Base-by-base conservation (phyloP, 2,797 vertebrate genomes). In the Uromys caudimaculatus region DNA sequence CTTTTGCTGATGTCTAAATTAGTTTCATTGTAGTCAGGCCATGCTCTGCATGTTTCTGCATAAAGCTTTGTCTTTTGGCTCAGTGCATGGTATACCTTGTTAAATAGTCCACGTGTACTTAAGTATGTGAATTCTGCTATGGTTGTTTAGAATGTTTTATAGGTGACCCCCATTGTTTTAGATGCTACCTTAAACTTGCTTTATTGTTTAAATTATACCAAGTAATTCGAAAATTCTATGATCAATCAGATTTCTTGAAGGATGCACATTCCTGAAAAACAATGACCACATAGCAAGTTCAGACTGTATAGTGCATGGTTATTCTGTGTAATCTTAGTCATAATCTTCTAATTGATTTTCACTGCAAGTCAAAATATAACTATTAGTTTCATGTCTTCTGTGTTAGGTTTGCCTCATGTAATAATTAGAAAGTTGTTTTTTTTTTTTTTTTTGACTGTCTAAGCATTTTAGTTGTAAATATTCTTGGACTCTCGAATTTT, bases 401-500 rank as follows among this genome's bases (percentile, higher is more conserved):
- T 83, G 91, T 95, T 35, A 94, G 24, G 54, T 96, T 97, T 95
- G 58, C 94, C 54, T 83, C 96, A 38, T 82, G 56, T 93, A 88
- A 79, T 89, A 91, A 62, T 95, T 96, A 85, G 58, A 93, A 97
- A 88, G 83, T 41, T 75, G 56, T 93, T 96, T 98, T 84, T 67
- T 92, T 79, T 95, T 93, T 96, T 98, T 84, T 67, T 92, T 79
- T 95, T 95, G 50, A 92, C 85, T 93, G 52, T 94, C 50, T 89
- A 94, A 95, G 69, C 87, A 82, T 96, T 95, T 94, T 96, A 93
- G 47, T 92, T 91, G 38, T 97, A 67, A 92, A 77, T 93, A 95
- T 96, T 96, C 90, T 91, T 94, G 73, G 64, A 93, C 50, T 52
- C 96, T 67, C 24, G 89, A 90, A 91, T 97, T 96, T 92, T 95